phyloP scores from a whole-genome alignment of 2,797 vertebrate genomes.

The Spheniscus humboldti region DNA sequence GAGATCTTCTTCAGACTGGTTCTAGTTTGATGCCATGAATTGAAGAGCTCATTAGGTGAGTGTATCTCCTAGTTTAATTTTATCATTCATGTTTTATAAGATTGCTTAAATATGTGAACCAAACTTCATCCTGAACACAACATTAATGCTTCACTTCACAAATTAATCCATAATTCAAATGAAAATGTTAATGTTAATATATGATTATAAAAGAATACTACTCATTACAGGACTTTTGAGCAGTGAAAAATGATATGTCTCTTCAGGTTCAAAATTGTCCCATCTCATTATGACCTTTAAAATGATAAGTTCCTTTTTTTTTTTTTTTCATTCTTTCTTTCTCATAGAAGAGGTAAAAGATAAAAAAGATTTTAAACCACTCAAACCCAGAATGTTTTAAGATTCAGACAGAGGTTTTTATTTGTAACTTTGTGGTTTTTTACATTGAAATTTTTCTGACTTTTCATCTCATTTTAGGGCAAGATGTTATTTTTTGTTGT shows the following conservation, averaged over 20 bases:
- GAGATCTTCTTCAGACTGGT: not conserved
- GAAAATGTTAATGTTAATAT: not conserved
- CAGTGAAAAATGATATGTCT: not conserved
- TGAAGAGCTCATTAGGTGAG: not conserved
- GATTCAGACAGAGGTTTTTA: not conserved
- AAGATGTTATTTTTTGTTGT: not conserved
- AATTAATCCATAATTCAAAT: not conserved
- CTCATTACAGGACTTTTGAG: not conserved
- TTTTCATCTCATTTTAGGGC: not conserved
- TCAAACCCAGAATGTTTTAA: not conserved
- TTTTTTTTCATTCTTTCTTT: not conserved
- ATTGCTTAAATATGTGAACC: not conserved
- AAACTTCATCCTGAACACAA: not conserved
- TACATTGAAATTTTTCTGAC: not conserved
- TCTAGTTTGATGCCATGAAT: not conserved
- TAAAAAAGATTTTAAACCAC: not conserved
- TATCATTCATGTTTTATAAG: not conserved
- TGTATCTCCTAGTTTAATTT: not conserved
- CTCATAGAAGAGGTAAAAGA: not conserved
- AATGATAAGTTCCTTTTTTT: not conserved
- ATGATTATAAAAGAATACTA: not conserved
- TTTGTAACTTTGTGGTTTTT: fast-evolving
- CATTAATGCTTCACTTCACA: not conserved
- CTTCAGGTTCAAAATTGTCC: not conserved
- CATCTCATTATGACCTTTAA: not conserved